These are phyloP conservation scores for Empidonax traillii DNA, from an alignment of 2,113 vertebrate genomes.

Conservation along the genomic window DNA sequence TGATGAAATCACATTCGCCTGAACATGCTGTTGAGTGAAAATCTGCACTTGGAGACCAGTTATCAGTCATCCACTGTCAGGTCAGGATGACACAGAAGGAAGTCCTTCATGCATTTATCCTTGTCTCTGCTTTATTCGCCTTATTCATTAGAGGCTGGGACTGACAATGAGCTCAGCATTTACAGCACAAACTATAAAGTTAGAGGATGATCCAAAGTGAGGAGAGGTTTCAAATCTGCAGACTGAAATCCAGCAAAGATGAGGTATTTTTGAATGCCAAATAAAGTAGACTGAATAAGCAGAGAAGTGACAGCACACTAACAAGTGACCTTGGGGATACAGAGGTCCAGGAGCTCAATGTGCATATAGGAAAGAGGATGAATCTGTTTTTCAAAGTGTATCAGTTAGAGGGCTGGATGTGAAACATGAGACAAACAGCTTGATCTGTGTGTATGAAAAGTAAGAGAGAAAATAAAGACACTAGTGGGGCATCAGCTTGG, in stretches of 20 bases:
- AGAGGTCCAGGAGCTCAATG: neutral
- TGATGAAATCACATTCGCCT: neutral
- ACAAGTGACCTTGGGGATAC: neutral
- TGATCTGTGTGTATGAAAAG: neutral
- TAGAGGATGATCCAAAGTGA: neutral
- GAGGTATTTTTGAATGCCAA: neutral
- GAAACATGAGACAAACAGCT: neutral
- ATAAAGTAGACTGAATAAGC: neutral
- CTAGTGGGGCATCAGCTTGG: neutral
- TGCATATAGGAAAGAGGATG: neutral
- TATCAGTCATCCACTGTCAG: neutral
- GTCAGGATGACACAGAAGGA: neutral
- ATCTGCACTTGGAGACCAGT: neutral
- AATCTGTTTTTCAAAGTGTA: neutral
- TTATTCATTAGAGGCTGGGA: neutral
- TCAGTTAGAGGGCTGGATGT: neutral
- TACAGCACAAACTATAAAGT: neutral
- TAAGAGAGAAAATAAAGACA: neutral
- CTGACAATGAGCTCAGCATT: neutral
- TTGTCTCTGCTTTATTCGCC: neutral
- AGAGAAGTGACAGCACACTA: neutral
- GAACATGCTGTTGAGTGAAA: neutral
- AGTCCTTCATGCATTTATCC: neutral
- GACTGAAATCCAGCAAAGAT: neutral
- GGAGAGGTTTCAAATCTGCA: neutral